Evolutionary conservation across 2,888 invertebrate genomes (phyloP), one percentile per base, ranked within the genome.

Genomic region (Scaeva pyrastri): DNA sequence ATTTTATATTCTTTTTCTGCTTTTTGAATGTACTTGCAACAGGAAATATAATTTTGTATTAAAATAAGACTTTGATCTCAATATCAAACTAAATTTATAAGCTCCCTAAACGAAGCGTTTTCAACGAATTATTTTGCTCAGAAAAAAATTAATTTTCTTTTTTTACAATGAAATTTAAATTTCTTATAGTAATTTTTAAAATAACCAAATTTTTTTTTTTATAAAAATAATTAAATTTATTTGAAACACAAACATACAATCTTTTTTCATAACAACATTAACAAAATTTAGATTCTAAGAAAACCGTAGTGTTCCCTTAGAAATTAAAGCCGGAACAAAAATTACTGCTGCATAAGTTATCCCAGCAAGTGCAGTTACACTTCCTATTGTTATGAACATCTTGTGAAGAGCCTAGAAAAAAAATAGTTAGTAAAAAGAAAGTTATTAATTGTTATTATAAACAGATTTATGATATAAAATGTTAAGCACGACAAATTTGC

Each of bases 401-500:
- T 66, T 82, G 8, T 64, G 6, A 11, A 82, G 64, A 3, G 43
- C 43, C 81, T 82, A n/a, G 10, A 43, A 66, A 56, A 19, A 36
- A 50, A 5, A 55, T 31, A 19, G 1, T n/a, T n/a, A 14, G 19
- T 16, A 43, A 55, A 11, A n/a, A 5, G 23, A 16, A 52, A 3
- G 26, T 41, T 60, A 8, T 21, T 31, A 31, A 31, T 2, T 31
- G 31, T 31, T 8, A 31, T 31, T n/a, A n/a, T n/a, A n/a, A n/a
- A n/a, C n/a, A 31, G 8, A 31, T 31, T 31, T 31, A 31, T 2
- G n/a, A n/a, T n/a, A n/a, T n/a, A n/a, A n/a, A n/a, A n/a, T n/a
- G n/a, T n/a, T n/a, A n/a, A n/a, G n/a, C n/a, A n/a, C n/a, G n/a
- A n/a, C n/a, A n/a, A n/a, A n/a, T n/a, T n/a, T n/a, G n/a, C n/a